phyloP scores from a whole-genome alignment of 2,113 vertebrate species.

The Myxocyprinus asiaticus region DNA sequence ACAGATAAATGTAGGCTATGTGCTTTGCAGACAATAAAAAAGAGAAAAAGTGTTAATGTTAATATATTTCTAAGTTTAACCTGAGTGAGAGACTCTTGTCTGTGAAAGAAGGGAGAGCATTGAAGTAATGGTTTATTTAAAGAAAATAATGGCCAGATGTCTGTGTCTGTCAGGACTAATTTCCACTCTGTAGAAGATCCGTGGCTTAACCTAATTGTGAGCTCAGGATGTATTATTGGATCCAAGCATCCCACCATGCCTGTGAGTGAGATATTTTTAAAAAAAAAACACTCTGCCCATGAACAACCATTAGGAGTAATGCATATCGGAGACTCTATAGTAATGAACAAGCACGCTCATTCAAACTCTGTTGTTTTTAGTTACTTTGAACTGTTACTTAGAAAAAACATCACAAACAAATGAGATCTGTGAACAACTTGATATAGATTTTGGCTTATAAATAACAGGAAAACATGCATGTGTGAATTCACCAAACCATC shows the following conservation, averaged over 20 bases:
- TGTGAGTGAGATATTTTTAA: neutral
- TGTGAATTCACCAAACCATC: too few species aligned
- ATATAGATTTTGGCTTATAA: neutral
- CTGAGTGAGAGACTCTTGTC: neutral
- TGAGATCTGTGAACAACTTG: neutral
- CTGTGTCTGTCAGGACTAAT: constrained; percentile 3
- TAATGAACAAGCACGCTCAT: constrained; percentile 18
- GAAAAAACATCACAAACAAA: neutral
- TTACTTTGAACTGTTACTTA: constrained; percentile 1
- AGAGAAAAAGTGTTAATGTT: neutral
- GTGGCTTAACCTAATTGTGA: constrained; percentile 8
- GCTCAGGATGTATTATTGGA: neutral
- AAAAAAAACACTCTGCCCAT: too few species aligned
- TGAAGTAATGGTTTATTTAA: neutral
- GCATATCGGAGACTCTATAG: neutral
- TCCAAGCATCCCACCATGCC: neutral
- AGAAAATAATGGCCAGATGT: neutral
- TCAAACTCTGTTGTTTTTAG: neutral
- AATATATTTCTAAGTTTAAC: neutral
- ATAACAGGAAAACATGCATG: neutral
- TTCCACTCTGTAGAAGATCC: neutral
- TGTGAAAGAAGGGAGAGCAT: neutral
- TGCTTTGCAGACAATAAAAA: neutral
- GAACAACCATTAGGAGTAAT: neutral
- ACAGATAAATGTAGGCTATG: neutral